Conservation (phyloP, 2,797 vertebrate genomes). For the Danionella dracula region DNA sequence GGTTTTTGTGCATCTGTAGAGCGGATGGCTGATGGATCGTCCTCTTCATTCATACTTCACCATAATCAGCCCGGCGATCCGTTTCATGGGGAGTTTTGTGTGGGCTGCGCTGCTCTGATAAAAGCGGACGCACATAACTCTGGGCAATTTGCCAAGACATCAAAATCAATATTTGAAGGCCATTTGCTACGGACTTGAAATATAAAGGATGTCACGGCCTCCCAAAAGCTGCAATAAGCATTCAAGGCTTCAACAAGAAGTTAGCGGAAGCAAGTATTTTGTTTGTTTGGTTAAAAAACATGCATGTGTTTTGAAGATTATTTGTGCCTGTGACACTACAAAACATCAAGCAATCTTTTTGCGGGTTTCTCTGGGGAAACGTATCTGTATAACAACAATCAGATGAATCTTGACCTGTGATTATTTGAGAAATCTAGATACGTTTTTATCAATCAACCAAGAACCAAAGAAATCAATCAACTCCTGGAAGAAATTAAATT, state of each 20-base stretch:
- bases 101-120: slow-evolving; percentile 60
- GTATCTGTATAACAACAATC: too few relatives aligned
- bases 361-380: too few relatives aligned
- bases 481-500: too few relatives aligned
- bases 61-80: slow-evolving; percentile 25
- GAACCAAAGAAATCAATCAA: too few relatives aligned
- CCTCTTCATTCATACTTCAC: slow-evolving; percentile 11
- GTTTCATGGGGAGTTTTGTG: slow-evolving; percentile 64
- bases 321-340: neutral
- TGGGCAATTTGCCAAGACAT: slow-evolving; percentile 62
- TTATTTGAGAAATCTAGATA: too few relatives aligned
- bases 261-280: too few relatives aligned
- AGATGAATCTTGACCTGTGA: too few relatives aligned
- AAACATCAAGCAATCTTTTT: neutral
- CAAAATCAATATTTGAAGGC: slow-evolving; percentile 64
- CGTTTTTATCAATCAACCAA: too few relatives aligned
- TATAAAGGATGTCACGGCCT: slow-evolving; percentile 28
- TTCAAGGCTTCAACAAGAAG: neutral
- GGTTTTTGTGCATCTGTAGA: slow-evolving; percentile 10
- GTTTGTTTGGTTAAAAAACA: neutral
- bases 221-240: slow-evolving; percentile 5
- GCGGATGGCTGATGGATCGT: neutral
- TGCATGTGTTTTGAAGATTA: neutral
- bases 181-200: slow-evolving; percentile 61
- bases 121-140: slow-evolving; percentile 63